Evolutionary conservation across 2,888 invertebrate genomes (phyloP).

Genomic region (Pyrocoelia pectoralis): DNA sequence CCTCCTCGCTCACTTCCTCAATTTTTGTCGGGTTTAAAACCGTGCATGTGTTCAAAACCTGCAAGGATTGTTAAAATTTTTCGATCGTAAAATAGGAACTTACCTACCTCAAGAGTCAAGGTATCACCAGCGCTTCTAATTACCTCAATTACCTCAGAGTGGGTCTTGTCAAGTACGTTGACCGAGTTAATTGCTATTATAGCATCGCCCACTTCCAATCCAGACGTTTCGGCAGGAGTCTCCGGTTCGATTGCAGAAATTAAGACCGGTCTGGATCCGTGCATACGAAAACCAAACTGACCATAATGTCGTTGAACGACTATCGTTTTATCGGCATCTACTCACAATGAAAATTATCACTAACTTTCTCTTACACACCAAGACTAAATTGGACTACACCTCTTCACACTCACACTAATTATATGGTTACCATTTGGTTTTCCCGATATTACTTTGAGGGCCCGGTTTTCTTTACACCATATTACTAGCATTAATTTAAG

Average conservation of each 20-base stretch:
- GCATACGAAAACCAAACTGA: conserved; percentile 95
- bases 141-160: conserved; percentile 92
- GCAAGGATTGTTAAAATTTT: conserved; percentile 20
- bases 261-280: conserved; percentile 95
- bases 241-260: conserved; percentile 95
- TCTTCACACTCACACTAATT: conserved; percentile 19
- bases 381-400: background rate
- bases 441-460: conserved; percentile 69
- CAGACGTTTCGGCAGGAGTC: conserved; percentile 91
- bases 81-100: too few relatives aligned
- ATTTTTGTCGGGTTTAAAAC: conserved; percentile 74
- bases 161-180: conserved; percentile 90
- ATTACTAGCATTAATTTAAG: conserved; percentile 83
- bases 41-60: conserved; percentile 87
- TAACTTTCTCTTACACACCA: background rate
- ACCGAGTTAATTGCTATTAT: conserved; percentile 90
- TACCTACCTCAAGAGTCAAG: conserved; percentile 76
- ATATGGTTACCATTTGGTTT: conserved; percentile 57
- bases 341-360: background rate
- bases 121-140: conserved; percentile 89
- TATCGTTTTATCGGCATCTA: conserved; percentile 90
- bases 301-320: conserved; percentile 83
- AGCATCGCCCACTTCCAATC: conserved; percentile 93
- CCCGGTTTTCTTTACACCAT: conserved; percentile 82
- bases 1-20: conserved; percentile 65